Evolutionary conservation across 2,113 vertebrate genomes (phyloP).

Genomic region (Tragulus kanchil): DNA sequence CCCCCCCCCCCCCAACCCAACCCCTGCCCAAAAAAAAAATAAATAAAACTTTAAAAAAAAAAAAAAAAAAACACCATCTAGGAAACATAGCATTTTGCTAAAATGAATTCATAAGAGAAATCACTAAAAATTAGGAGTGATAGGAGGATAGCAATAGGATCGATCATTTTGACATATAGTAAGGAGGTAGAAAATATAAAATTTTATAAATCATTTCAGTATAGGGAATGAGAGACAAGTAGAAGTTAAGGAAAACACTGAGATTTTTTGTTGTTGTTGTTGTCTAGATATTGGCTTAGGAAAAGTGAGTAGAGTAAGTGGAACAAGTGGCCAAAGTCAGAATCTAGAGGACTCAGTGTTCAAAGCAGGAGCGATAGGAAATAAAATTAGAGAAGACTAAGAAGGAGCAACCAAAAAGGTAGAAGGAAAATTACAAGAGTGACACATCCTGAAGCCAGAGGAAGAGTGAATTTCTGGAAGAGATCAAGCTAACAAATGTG

Average conservation of each 20-base stretch:
- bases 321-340: background rate
- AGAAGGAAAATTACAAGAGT: background rate
- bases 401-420: background rate
- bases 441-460: background rate
- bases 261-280: background rate
- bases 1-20: too few relatives aligned
- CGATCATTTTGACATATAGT: background rate
- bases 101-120: constrained; percentile 31
- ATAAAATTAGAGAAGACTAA: background rate
- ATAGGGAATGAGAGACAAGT: background rate
- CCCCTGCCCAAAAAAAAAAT: too few relatives aligned
- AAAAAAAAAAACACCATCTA: background rate
- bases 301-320: background rate
- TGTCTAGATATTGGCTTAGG: background rate
- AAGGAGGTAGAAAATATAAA: background rate
- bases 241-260: background rate
- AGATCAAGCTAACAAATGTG: background rate
- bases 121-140: background rate
- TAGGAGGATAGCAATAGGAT: background rate
- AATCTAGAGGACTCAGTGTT: background rate
- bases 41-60: too few relatives aligned
- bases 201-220: background rate
- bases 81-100: background rate
- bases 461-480: background rate
- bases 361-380: background rate